Conservation (phyloP, 2,888 invertebrate species). For the Tetanocera ferruginea region DNA sequence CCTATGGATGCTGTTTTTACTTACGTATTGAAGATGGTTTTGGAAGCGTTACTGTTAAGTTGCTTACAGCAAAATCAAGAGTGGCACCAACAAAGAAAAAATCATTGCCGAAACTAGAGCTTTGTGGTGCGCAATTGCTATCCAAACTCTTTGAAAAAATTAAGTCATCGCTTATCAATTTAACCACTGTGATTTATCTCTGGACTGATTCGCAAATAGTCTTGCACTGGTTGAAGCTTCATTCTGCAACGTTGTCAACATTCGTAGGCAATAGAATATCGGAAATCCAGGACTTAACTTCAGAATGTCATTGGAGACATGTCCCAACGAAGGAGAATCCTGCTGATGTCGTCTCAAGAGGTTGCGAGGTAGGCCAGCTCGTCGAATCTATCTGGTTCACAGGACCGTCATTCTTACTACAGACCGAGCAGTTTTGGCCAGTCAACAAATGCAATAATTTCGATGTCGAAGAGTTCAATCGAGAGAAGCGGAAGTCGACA, state of each 20-base stretch:
- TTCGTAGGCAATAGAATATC: constrained; percentile 43
- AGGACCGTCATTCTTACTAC: too few species aligned
- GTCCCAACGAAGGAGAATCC: constrained; percentile 19
- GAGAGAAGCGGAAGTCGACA: neutral
- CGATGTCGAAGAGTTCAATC: neutral
- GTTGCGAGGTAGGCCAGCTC: constrained; percentile 32
- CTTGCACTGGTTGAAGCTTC: constrained; percentile 42
- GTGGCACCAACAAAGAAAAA: constrained; percentile 18
- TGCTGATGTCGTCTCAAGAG: constrained; percentile 22
- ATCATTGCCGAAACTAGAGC: constrained; percentile 22
- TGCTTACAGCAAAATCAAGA: too few species aligned
- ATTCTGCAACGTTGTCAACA: constrained; percentile 41
- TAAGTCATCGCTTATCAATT: neutral
- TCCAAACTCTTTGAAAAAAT: constrained; percentile 1
- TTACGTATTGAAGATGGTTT: too few species aligned
- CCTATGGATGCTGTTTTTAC: constrained; percentile 40
- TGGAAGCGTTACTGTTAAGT: too few species aligned
- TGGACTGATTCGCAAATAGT: constrained; percentile 48
- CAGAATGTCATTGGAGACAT: constrained; percentile 12
- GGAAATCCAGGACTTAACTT: constrained; percentile 17
- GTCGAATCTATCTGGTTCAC: too few species aligned
- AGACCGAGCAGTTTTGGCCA: too few species aligned
- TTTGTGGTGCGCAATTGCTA: constrained; percentile 29
- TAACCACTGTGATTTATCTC: constrained; percentile 14
- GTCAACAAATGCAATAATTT: constrained; percentile 32